Percentiles rank a stretch among this genome's conserved stretches.
phyloP scores from a whole-genome alignment of 2,888 invertebrate genomes.

The Amphiduros pacificus region DNA sequence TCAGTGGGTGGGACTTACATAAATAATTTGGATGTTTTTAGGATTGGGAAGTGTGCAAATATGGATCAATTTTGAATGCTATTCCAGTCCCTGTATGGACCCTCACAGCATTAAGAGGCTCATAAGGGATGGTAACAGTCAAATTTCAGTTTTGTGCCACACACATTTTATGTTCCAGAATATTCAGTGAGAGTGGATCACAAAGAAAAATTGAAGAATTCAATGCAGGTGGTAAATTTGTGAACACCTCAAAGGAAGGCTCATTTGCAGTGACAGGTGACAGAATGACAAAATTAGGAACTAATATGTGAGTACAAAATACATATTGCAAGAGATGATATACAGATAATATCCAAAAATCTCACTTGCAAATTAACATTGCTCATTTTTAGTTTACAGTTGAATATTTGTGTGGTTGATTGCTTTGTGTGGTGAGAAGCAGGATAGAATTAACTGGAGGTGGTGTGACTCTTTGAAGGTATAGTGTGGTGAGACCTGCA shows the following conservation, averaged over 20 bases:
- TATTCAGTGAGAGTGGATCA: slow-evolving; percentile 37
- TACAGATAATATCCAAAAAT: not conserved
- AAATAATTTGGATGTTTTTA: too few species aligned
- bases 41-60: too few species aligned
- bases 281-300: slow-evolving; percentile 58
- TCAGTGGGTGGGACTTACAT: too few species aligned
- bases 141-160: too few species aligned
- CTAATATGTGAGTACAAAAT: slow-evolving; percentile 55
- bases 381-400: too few species aligned
- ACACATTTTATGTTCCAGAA: slow-evolving; percentile 37
- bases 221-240: slow-evolving; percentile 39
- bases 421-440: too few species aligned
- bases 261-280: slow-evolving; percentile 52
- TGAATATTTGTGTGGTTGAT: too few species aligned
- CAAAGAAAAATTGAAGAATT: slow-evolving; percentile 36
- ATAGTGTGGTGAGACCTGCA: slow-evolving; percentile 40
- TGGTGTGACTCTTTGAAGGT: slow-evolving; percentile 12
- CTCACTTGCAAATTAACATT: too few species aligned
- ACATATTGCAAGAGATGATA: not conserved
- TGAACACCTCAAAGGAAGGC: slow-evolving; percentile 38
- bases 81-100: too few species aligned
- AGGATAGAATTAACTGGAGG: not conserved
- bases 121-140: too few species aligned
- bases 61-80: too few species aligned
- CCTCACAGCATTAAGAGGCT: too few species aligned